Evolutionary conservation across 37 sponge, comb jelly and placozoan genomes (phyloP).

Genomic region (Petrosia ficiformis): DNA sequence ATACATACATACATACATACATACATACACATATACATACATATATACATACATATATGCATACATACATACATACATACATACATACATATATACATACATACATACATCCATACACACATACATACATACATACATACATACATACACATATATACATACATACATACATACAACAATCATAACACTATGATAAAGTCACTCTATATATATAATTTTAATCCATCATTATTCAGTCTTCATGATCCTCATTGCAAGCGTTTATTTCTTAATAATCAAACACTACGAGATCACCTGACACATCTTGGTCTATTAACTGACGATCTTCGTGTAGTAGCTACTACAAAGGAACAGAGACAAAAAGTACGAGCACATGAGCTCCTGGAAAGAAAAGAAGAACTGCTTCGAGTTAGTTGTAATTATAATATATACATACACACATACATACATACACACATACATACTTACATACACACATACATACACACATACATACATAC

Average conservation of each 20-base stretch:
- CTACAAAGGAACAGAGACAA: slow-evolving; percentile 77
- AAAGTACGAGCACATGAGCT: slow-evolving; percentile 87
- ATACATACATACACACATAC: no score
- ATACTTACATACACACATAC: no score
- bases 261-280: slow-evolving; percentile 74
- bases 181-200: no score
- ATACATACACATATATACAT: background rate
- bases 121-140: background rate
- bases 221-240: slow-evolving; percentile 32
- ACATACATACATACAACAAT: no score
- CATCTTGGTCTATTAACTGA: slow-evolving; percentile 77
- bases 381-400: slow-evolving; percentile 81
- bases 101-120: no score
- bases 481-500: background rate
- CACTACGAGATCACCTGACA: slow-evolving; percentile 64
- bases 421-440: background rate
- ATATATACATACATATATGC: background rate
- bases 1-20: no score
- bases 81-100: background rate
- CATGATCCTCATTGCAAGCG: slow-evolving; percentile 83
- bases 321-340: slow-evolving; percentile 80
- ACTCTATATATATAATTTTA: no score
- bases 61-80: background rate
- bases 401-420: slow-evolving; percentile 29
- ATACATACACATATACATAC: background rate